These are phyloP conservation scores for Hydrolagus colliei DNA, from an alignment of 2,797 vertebrate genomes.

Conservation along the genomic window DNA sequence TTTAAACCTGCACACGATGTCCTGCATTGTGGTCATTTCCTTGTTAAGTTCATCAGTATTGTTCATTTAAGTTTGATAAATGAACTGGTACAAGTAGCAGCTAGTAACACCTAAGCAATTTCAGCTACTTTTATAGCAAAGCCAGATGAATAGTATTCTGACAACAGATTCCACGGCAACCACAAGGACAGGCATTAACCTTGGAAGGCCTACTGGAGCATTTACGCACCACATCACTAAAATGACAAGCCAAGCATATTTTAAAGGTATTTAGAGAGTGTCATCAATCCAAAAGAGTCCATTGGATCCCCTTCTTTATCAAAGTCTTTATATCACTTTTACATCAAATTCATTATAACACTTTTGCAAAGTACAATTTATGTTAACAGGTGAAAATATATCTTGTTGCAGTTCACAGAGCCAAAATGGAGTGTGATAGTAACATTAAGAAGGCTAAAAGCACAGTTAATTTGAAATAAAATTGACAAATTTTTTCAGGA, in stretches of 20 bases:
- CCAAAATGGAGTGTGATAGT: not conserved
- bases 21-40: slow-evolving; percentile 6
- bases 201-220: slow-evolving; percentile 49
- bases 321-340: slow-evolving; percentile 27
- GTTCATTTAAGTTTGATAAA: slow-evolving; percentile 53
- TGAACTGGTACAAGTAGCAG: slow-evolving; percentile 38
- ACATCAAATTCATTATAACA: slow-evolving; percentile 31
- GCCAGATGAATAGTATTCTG: slow-evolving; percentile 55
- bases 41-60: slow-evolving; percentile 18
- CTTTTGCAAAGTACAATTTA: slow-evolving; percentile 27
- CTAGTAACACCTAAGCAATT: slow-evolving; percentile 54
- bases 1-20: not conserved
- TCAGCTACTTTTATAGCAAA: slow-evolving; percentile 48
- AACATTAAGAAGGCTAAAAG: slow-evolving; percentile 19
- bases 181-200: slow-evolving; percentile 59
- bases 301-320: slow-evolving; percentile 26
- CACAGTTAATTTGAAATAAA: slow-evolving; percentile 23
- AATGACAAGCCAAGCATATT: slow-evolving; percentile 33
- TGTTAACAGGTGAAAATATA: slow-evolving; percentile 26
- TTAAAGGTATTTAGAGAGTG: slow-evolving; percentile 33
- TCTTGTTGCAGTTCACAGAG: slow-evolving; percentile 23
- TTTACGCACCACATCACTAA: slow-evolving; percentile 29
- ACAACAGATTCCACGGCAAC: slow-evolving; percentile 48
- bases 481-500: slow-evolving; percentile 10
- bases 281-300: slow-evolving; percentile 30